Percentiles rank a stretch among this genome's conserved stretches.
Evolutionary conservation across 2,888 invertebrate species (phyloP).

Genomic region (Xanthia icteritia): DNA sequence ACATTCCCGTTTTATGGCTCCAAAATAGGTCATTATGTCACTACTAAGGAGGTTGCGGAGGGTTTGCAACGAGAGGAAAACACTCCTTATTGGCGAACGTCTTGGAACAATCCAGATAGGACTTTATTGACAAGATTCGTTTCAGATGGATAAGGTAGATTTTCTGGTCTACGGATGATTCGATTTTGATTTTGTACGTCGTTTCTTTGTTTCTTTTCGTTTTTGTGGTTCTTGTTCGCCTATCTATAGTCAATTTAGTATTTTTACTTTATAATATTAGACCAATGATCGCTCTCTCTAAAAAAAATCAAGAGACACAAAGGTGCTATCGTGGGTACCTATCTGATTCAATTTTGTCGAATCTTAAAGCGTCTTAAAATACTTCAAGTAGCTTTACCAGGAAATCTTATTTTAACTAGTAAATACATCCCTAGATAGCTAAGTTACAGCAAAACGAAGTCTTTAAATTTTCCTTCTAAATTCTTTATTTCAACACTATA

Average conservation of each 20-base stretch:
- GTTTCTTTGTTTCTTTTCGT: background rate
- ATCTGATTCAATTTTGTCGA: background rate
- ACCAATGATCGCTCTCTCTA: background rate
- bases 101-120: slow-evolving; percentile 19
- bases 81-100: slow-evolving; percentile 13
- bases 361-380: background rate
- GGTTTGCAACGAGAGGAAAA: slow-evolving; percentile 24
- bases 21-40: slow-evolving; percentile 56
- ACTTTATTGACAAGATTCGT: slow-evolving; percentile 36
- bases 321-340: background rate
- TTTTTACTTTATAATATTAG: background rate
- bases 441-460: background rate
- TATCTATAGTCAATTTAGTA: background rate
- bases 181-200: slow-evolving; percentile 6
- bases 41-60: slow-evolving; percentile 37
- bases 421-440: background rate
- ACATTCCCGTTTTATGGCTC: slow-evolving; percentile 49
- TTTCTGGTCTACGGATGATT: slow-evolving; percentile 14
- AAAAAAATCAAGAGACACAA: background rate
- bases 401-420: background rate
- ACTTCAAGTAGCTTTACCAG: background rate
- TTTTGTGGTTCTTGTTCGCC: background rate
- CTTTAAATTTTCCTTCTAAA: background rate
- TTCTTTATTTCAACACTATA: background rate
- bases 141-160: slow-evolving; percentile 8